Evolutionary conservation across 2,797 vertebrate genomes (phyloP), one percentile per base, ranked within the genome.

Genomic region (Ceyx erithaca): DNA sequence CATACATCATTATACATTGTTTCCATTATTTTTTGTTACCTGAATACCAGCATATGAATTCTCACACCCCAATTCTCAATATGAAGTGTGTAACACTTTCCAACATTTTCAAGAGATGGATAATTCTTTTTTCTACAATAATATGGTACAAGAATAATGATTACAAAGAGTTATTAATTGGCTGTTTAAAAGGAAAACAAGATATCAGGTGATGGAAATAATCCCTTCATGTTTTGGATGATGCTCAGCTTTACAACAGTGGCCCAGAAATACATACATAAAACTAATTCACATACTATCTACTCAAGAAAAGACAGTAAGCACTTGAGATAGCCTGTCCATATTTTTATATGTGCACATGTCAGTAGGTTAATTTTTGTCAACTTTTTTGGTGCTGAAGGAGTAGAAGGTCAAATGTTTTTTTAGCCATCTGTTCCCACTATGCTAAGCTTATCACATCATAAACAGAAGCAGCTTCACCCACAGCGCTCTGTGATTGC

Each of bases 401-500:
- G 55, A 93, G 61, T 78, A 93, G 77, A 96, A 96, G 80, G 85
- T 94, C 83, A 96, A 91, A 61, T 68, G 30, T 26, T 93, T 82
- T 86, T 84, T 96, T 57, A 78, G 84, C 91, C 87, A 97, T 93
- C 95, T 98, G 92, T 93, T 97, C 78, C 68, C 46, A 79, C 81
- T 72, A 76, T 28, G 48, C 58, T 88, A 76, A 77, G 25, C 57
- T 92, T 67, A 92, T 57, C 40, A 90, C 54, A 93, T 89, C 71
- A 94, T 76, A 91, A 97, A 96, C 40, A 94, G 78, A 97, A 75
- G 33, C 37, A 85, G 80, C 64, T 91, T 96, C 85, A 91, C 49
- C 62, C 81, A 94, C 69, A 52, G 85, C 45, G 77, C 37, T 85
- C 67, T 85, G 19, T 87, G 87, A 96, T 66, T 94, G 62, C 85